A percentile compares a stretch with the other conserved stretches of the same genome.
Evolutionary conservation across 2,888 invertebrate species (phyloP).

Genomic region (Boloria selene): DNA sequence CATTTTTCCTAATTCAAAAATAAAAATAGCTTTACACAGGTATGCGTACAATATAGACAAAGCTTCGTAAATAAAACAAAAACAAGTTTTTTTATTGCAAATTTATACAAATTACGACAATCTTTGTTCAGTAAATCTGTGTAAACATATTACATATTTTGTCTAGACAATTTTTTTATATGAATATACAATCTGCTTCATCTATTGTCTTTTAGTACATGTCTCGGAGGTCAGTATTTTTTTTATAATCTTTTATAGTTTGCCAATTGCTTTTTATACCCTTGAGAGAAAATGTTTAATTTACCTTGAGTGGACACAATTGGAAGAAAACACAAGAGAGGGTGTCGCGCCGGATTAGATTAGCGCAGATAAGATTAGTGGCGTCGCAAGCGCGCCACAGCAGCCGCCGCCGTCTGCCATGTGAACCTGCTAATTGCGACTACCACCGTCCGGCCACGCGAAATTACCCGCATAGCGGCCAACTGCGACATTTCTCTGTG

Average conservation of each 20-base stretch:
- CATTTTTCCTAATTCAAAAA: background rate
- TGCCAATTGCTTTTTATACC: constrained; percentile 39
- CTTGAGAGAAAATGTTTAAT: constrained; percentile 75
- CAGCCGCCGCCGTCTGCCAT: constrained; percentile 51
- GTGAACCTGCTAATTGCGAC: constrained; percentile 67
- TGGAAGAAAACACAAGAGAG: constrained; percentile 80
- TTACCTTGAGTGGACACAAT: constrained; percentile 79
- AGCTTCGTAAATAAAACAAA: constrained; percentile 2
- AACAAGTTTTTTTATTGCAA: constrained; percentile 13
- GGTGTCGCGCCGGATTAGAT: constrained; percentile 76
- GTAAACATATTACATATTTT: constrained; percentile 9
- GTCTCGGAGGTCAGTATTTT: background rate
- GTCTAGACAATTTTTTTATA: constrained; percentile 11
- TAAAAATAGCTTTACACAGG: background rate
- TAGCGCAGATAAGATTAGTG: constrained; percentile 78
- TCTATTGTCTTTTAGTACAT: background rate
- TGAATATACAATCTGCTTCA: constrained; percentile 43
- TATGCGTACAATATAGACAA: constrained; percentile 4
- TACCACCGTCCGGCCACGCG: constrained; percentile 44
- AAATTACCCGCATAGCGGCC: constrained; percentile 44
- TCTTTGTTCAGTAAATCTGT: constrained; percentile 4
- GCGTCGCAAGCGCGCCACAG: constrained; percentile 51
- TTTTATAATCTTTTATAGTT: background rate
- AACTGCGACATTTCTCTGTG: constrained; percentile 40
- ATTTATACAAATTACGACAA: constrained; percentile 17